Base-by-base conservation (phyloP, 2,113 vertebrate species). In the Eulemur macaco region DNA sequence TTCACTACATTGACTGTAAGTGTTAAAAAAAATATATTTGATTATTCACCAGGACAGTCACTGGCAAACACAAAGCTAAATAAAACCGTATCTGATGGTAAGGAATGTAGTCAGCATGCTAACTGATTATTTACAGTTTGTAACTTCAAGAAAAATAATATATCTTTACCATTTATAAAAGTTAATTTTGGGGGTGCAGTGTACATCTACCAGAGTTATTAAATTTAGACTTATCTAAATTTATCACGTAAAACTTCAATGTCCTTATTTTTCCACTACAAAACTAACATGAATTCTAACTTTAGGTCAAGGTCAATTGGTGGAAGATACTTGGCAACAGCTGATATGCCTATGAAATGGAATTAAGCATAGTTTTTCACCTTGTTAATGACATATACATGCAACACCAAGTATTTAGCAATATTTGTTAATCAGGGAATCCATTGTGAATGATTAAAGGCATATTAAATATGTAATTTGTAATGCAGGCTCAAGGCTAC, bases 381-480 rank as follows among this genome's bases (percentile, higher is more conserved):
- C 63, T 96, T 83, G 69, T 86, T 97, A 97, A 97, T 96, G 86
- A 82, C 95, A 21, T 56, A 25, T 94, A 56, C 71, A 69, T 60
- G 87, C 60, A 81, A 77, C 91, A 85, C 27, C 27, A 95, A 88
- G 73, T 97, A 97, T 98, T 97, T 98, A 98, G 85, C 73, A 96
- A 83, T 97, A 93, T 71, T 95, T 81, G 68, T 95, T 96, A 97
- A 97, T 97, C 60, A 97, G 93, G 76, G 31, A 97, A 94, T 88
- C 56, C 93, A 80, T 94, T 97, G 78, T 71, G 69, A 77, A 86
- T 96, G 93, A 98, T 98, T 96, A 98, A 98, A 97, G 45, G 6
- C 85, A 94, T 81, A 92, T 98, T 96, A 97, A 97, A 96, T 82
- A n/a, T 89, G 13, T 96, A 96, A 97, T 97, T 97, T 94, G 76